Conservation (phyloP, 2,888 invertebrate genomes). For the Drosophila diplacantha region DNA sequence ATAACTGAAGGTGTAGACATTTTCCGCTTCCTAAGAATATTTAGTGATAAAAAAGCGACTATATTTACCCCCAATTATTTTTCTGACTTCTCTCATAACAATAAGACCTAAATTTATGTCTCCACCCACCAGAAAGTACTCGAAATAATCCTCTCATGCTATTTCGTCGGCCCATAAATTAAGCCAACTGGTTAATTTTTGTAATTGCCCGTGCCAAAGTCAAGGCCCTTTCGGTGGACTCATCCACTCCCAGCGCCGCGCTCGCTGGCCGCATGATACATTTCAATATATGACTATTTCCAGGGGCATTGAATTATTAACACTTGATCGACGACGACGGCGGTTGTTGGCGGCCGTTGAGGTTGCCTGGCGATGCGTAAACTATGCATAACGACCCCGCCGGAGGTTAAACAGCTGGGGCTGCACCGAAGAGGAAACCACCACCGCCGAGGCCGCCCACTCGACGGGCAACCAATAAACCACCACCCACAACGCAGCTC, state of each 20-base stretch:
- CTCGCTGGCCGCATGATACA: slow-evolving; percentile 8
- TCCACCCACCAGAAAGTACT: not conserved
- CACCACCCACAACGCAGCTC: slow-evolving; percentile 47
- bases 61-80: not conserved
- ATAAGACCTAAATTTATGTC: not conserved
- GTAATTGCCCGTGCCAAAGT: slow-evolving; percentile 38
- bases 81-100: not conserved
- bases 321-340: slow-evolving; percentile 55
- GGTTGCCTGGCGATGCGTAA: slow-evolving; percentile 62
- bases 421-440: slow-evolving; percentile 10
- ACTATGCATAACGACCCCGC: slow-evolving; percentile 47
- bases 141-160: not conserved
- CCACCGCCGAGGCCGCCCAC: slow-evolving; percentile 14
- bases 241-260: not conserved
- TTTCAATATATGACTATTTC: slow-evolving; percentile 39
- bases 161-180: slow-evolving; percentile 9
- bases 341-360: slow-evolving; percentile 36
- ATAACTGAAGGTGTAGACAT: not conserved
- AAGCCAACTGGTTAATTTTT: slow-evolving; percentile 41
- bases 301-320: slow-evolving; percentile 60
- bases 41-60: not conserved
- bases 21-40: not conserved
- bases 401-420: slow-evolving; percentile 63
- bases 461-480: slow-evolving; percentile 35
- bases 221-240: slow-evolving; percentile 24